Evolutionary conservation across 2,797 vertebrate genomes (phyloP).

Genomic region (Pangasius larnaudii): DNA sequence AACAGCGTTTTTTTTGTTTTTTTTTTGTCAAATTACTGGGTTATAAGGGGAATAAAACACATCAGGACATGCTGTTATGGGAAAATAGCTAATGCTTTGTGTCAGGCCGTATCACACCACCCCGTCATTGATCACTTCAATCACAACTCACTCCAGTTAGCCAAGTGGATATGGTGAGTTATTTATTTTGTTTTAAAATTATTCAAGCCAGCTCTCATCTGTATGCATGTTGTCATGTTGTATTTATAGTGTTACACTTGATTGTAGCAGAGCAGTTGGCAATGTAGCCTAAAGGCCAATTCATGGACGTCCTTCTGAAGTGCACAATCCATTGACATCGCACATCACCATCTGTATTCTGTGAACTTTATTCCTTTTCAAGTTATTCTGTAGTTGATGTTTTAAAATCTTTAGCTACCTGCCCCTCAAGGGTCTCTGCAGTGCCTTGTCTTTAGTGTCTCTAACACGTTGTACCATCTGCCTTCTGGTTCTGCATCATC

Average conservation of each 20-base stretch:
- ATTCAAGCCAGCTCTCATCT: too few relatives aligned
- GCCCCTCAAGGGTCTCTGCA: not conserved
- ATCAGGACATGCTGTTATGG: not conserved
- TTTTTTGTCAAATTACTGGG: not conserved
- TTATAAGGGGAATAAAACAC: not conserved
- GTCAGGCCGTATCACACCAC: not conserved
- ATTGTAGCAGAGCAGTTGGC: not conserved
- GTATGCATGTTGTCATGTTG: too few relatives aligned
- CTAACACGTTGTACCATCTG: not conserved
- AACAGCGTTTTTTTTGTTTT: not conserved
- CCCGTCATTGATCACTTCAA: not conserved
- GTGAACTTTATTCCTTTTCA: not conserved
- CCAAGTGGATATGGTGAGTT: not conserved
- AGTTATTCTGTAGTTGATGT: not conserved
- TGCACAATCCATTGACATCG: not conserved
- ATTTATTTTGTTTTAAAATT: not conserved
- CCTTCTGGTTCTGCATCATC: not conserved
- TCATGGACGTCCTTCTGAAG: not conserved
- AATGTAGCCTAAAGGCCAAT: not conserved
- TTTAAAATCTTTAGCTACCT: not conserved
- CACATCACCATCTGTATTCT: not conserved
- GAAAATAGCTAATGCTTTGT: not conserved
- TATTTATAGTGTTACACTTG: not conserved
- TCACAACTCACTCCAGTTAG: not conserved
- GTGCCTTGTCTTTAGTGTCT: not conserved